Evolutionary conservation across 2,888 invertebrate species (phyloP), one percentile per base, ranked within the genome.

Genomic region (Nysson spinosus): DNA sequence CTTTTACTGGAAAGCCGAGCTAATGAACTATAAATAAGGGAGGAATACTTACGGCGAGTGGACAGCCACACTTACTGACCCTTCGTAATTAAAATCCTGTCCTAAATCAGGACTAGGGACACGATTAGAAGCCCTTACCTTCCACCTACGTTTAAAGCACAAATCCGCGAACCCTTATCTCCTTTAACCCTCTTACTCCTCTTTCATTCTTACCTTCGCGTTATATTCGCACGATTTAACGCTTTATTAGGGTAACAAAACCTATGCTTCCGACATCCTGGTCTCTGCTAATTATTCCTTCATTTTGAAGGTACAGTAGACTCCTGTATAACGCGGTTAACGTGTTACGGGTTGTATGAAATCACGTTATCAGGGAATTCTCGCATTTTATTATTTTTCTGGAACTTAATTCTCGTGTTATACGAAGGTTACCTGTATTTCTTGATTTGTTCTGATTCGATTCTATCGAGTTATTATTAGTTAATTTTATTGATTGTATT

Each of bases 21-120:
- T 82, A 82, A 82, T 83, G 82, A 83, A 79, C 81, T 77, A 82
- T 83, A 82, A 82, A 82, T 80, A 83, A 82, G 77, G 78, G 80
- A 62, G 69, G 61, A 65, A 79, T 78, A 76, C 75, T 75, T 71
- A 69, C 64, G 55, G 65, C 68, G 58, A 72, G 70, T 71, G 72
- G 75, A 72, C 72, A 72, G 76, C 66, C 65, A 61, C 72, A 75
- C 77, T 83, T 79, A 81, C 78, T 83, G 80, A 82, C 83, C 85
- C 84, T 83, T 71, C 63, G 79, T 82, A 85, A 84, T 85, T 84
- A 84, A 85, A 82, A 82, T 85, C 83, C 85, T 75, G 71, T 69
- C 76, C 83, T 85, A 84, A 84, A 84, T 83, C 85, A 84, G 71
- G 83, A 82, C 83, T 82, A 78, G 74, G 72, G 72, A 70, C 57